Percentiles rank a stretch among this genome's conserved stretches.
Evolutionary conservation across 2,113 vertebrate genomes (phyloP).

Genomic region (Panurus biarmicus): DNA sequence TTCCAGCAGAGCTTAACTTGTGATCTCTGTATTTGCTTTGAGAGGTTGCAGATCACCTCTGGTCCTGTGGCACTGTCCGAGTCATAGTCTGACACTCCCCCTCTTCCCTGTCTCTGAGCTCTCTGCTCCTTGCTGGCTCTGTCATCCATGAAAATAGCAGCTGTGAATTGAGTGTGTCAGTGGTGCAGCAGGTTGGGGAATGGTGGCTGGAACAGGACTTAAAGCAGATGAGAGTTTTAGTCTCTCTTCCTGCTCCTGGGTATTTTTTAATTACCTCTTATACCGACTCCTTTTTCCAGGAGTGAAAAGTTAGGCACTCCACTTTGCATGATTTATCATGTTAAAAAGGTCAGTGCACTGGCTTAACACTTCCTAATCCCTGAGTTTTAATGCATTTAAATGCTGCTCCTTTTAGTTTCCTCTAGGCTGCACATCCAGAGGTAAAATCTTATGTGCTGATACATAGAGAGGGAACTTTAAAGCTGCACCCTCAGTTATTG

Average conservation of each 20-base stretch:
- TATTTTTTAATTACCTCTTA: not conserved
- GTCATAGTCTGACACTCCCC: not conserved
- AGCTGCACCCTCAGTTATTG: accelerated
- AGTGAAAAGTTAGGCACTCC: not conserved
- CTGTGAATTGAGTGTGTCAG: accelerated
- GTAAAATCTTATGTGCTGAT: not conserved
- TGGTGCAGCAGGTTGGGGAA: not conserved
- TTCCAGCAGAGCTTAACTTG: not conserved
- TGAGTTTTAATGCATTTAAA: not conserved
- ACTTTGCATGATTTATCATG: not conserved
- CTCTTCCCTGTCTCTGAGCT: not conserved
- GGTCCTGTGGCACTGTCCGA: not conserved
- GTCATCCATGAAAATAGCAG: not conserved
- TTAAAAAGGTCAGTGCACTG: not conserved
- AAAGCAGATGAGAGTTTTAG: not conserved
- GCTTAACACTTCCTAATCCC: not conserved
- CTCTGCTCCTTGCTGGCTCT: not conserved
- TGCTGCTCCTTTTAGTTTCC: not conserved
- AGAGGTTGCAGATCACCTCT: not conserved
- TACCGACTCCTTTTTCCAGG: not conserved
- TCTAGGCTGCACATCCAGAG: not conserved
- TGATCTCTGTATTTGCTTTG: not conserved
- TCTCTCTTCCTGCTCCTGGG: not conserved
- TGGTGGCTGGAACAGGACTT: not conserved
- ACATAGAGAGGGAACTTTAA: not conserved